Base-by-base conservation (phyloP, 2,113 vertebrate genomes). In the Hippolais icterina region DNA sequence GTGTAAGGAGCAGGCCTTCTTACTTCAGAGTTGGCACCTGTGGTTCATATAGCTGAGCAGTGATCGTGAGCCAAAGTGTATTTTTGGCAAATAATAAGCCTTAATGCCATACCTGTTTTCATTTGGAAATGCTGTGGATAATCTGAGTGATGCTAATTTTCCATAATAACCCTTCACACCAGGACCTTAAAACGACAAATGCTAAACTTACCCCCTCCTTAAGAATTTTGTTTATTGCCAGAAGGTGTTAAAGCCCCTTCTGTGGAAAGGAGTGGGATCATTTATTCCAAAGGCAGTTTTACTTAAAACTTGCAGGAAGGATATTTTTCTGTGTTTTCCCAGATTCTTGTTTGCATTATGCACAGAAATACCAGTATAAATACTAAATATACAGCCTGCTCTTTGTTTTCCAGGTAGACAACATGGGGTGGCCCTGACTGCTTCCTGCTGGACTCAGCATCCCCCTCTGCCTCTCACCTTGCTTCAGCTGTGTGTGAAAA, bases 281-380 rank as follows among this genome's bases (percentile, higher is more conserved):
- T 94, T 82, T 75, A 79, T 76, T 83, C 74, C 63, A 76, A 70
- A 81, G 29, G 24, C 52, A 68, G 13, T 41, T 96, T 70, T 65
- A 39, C 69, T 85, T 74, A 80, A 81, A 57, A 53, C 60, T 56
- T 86, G 8, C 39, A 87, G 61, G 63, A 87, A 76, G n/a, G 42
- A 2, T 90, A 41, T 78, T 96, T 96, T 84, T 46, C 49, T 75
- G 10, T 64, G 9, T 29, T 77, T 42, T 37, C 49, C 35, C 19
- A 65, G 39, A 12, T 90, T 90, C 72, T 50, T 83, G 71, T 64
- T 83, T 83, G 47, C 29, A 35, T 59, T 70, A 24, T 80, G 54
- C 35, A 80, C 56, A 52, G 64, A 88, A 94, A 59, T 19, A 70
- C 24, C 12, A 35, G 35, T 14, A 69, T 11, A 80, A 93, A 76